Evolutionary conservation across 92 coral and sea anemone genomes (phyloP).

Genomic region (Hydrozoanthus gracilis): DNA sequence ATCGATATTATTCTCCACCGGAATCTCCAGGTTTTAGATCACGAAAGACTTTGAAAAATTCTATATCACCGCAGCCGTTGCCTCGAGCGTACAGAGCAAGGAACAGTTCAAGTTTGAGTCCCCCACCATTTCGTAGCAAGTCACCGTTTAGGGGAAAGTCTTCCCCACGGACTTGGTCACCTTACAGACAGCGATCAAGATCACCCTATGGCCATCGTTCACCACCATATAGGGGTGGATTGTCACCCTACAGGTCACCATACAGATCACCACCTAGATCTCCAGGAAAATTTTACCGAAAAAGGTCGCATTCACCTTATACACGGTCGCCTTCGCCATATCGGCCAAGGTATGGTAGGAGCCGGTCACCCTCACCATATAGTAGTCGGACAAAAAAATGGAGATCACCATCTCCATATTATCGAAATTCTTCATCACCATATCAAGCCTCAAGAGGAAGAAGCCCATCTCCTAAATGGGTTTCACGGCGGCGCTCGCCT

Average conservation of each 20-base stretch:
- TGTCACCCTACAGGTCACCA: conserved; percentile 76
- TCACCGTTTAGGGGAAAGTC: conserved; percentile 69
- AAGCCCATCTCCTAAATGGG: conserved; percentile 71
- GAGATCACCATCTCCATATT: conserved; percentile 87
- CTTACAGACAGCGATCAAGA: conserved; percentile 81
- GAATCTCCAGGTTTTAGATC: conserved; percentile 59
- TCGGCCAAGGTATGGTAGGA: conserved; percentile 68
- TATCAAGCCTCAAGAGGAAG: conserved; percentile 57
- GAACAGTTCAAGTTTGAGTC: conserved; percentile 78
- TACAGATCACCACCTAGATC: conserved; percentile 82
- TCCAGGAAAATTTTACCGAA: conserved; percentile 69
- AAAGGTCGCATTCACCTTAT: conserved; percentile 73
- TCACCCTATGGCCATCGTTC: conserved; percentile 63
- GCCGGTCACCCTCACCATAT: conserved; percentile 70
- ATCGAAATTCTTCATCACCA: conserved; percentile 64
- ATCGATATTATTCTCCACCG: conserved; percentile 61
- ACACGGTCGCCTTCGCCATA: conserved; percentile 83
- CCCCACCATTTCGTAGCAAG: conserved; percentile 73
- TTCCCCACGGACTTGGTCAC: conserved; percentile 82
- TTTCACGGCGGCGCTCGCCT: conserved; percentile 71
- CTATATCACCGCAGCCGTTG: conserved; percentile 75
- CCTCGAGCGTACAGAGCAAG: conserved; percentile 91
- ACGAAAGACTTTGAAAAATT: conserved; percentile 51
- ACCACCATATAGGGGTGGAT: conserved; percentile 71
- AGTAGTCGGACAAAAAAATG: conserved; percentile 58